Conservation (phyloP, 2,113 vertebrate genomes). For the Pseudorasbora parva region DNA sequence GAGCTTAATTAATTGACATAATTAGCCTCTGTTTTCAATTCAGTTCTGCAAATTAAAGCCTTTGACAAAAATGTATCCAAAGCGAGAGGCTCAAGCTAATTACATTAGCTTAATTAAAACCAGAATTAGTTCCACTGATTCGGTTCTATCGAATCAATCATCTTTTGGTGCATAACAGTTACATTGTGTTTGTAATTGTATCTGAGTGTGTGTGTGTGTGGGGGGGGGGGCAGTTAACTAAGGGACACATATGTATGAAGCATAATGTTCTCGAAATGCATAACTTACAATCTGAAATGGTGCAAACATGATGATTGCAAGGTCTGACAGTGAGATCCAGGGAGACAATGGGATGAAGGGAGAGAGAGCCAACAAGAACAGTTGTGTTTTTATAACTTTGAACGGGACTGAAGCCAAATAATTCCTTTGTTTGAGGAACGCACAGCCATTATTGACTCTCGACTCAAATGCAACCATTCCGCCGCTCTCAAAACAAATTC, state of each 20-base stretch:
- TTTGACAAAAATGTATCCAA: conserved; percentile 70
- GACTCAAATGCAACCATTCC: neutral
- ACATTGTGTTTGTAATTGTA: conserved; percentile 37
- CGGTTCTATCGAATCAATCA: conserved; percentile 72
- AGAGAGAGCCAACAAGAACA: neutral
- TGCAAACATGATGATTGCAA: conserved; percentile 53
- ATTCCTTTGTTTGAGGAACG: neutral
- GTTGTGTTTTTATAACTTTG: neutral
- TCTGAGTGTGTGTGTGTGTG: neutral
- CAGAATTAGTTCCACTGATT: conserved; percentile 72
- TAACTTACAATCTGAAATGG: conserved; percentile 60
- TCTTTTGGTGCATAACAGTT: conserved; percentile 63
- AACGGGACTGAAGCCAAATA: neutral
- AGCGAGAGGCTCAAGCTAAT: conserved; percentile 66
- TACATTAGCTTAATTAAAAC: conserved; percentile 78
- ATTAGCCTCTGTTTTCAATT: conserved; percentile 72
- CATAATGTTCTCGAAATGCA: conserved; percentile 64
- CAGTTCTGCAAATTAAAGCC: conserved; percentile 72
- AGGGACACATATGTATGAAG: neutral
- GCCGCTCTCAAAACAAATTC: neutral
- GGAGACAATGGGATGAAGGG: neutral
- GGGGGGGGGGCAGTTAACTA: neutral
- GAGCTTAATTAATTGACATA: conserved; percentile 77
- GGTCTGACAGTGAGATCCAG: conserved; percentile 43
- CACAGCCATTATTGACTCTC: neutral